Percentiles rank a stretch among this genome's conserved stretches.
Conservation (phyloP, 2,797 vertebrate genomes). For the Anas acuta region DNA sequence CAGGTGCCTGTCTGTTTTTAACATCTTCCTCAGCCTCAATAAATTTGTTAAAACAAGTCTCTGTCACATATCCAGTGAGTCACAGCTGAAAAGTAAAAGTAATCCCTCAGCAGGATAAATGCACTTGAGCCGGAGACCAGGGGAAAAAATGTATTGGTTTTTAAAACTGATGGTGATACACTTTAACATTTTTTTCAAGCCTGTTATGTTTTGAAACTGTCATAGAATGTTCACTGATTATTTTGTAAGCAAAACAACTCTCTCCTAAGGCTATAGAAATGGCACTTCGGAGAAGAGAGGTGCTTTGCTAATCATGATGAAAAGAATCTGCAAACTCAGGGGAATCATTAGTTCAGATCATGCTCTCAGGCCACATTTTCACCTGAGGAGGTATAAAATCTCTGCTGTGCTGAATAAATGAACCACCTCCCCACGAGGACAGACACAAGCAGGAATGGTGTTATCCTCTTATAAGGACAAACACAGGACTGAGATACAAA, state of each 20-base stretch:
- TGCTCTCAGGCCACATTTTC: neutral
- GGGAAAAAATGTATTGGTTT: neutral
- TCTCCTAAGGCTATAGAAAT: neutral
- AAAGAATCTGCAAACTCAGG: neutral
- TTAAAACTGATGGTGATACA: conserved; percentile 16
- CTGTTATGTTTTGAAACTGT: conserved; percentile 31
- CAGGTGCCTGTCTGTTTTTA: conserved; percentile 60
- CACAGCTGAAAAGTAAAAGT: conserved; percentile 51
- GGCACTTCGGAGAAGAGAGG: neutral
- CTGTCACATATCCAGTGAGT: conserved; percentile 43
- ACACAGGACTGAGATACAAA: neutral
- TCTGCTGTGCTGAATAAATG: neutral
- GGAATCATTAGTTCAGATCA: neutral
- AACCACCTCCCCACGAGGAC: neutral
- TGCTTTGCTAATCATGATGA: conserved; percentile 6
- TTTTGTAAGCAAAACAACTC: conserved; percentile 7
- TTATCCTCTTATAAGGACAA: neutral
- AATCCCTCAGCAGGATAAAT: conserved; percentile 27
- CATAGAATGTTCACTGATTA: neutral
- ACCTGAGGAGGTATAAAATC: neutral
- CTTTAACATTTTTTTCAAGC: neutral
- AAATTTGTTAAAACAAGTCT: conserved; percentile 57
- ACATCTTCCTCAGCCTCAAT: conserved; percentile 56
- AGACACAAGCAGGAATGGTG: neutral
- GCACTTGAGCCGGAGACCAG: neutral